phyloP scores from a whole-genome alignment of 2,797 vertebrate species.

The Mionectes olivaceus region DNA sequence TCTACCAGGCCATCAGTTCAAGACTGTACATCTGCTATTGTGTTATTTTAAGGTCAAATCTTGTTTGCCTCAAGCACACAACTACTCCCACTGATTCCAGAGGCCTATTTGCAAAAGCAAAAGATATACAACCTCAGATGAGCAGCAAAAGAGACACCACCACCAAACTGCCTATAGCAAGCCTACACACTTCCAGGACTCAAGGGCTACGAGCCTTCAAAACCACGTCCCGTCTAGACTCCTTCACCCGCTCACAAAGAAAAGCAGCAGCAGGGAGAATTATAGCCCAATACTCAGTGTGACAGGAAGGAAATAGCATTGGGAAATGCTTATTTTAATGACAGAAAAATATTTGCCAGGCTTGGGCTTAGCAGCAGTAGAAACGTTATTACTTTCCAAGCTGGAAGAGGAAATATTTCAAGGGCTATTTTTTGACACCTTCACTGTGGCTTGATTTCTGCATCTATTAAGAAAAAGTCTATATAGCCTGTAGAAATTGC shows the following conservation, averaged over 20 bases:
- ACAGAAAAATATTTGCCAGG: slow-evolving; percentile 60
- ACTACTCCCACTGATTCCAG: background rate
- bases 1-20: background rate
- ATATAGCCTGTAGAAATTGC: background rate
- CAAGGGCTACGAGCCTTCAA: background rate
- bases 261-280: slow-evolving; percentile 28
- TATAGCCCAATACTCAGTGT: slow-evolving; percentile 38
- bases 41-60: background rate
- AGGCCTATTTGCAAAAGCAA: background rate
- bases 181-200: background rate
- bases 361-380: slow-evolving; percentile 38
- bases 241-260: background rate
- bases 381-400: slow-evolving; percentile 59
- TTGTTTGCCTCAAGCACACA: slow-evolving; percentile 30
- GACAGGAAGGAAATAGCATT: slow-evolving; percentile 60
- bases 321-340: slow-evolving; percentile 68
- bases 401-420: slow-evolving; percentile 63
- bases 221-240: background rate
- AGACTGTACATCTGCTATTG: background rate
- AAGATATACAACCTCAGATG: background rate
- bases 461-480: slow-evolving; percentile 33
- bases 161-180: background rate
- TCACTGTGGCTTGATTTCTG: slow-evolving; percentile 56
- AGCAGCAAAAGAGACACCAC: background rate
- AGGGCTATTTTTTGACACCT: slow-evolving; percentile 58